Percentiles rank a stretch among this genome's conserved stretches.
These are phyloP conservation scores for Myopa testacea DNA, from an alignment of 2,888 invertebrate species.

Conservation along the genomic window DNA sequence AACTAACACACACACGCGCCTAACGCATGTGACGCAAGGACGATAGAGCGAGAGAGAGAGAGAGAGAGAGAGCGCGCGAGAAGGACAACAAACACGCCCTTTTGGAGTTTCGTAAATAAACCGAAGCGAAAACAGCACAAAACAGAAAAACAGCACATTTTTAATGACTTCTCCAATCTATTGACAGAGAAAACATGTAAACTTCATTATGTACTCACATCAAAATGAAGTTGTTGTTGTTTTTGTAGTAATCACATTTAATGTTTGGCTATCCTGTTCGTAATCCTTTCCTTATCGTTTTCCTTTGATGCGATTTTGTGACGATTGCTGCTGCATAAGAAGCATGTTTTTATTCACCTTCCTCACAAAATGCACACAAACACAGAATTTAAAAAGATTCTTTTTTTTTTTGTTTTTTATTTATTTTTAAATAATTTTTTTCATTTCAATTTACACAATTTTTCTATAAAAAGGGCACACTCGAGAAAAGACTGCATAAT, in stretches of 20 bases:
- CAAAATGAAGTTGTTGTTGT: conserved; percentile 14
- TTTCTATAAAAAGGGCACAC: too few relatives aligned
- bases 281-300: conserved; percentile 7
- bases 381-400: neutral
- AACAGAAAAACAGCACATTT: neutral
- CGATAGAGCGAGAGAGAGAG: too few relatives aligned
- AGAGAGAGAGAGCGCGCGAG: neutral
- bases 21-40: conserved; percentile 31
- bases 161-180: conserved; percentile 1
- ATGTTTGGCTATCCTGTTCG: neutral
- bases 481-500: too few relatives aligned
- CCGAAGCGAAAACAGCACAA: conserved; percentile 12
- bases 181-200: neutral
- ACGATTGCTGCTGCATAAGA: too few relatives aligned
- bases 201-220: conserved; percentile 29
- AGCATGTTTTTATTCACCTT: too few relatives aligned
- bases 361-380: too few relatives aligned
- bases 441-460: neutral
- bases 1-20: conserved; percentile 33
- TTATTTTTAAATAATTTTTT: neutral
- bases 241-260: conserved; percentile 1
- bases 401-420: neutral
- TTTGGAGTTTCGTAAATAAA: conserved; percentile 37
- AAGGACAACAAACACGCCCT: conserved; percentile 44
- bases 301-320: neutral